These are phyloP conservation scores for Malurus melanocephalus DNA, from an alignment of 2,113 vertebrate species.

Conservation along the genomic window DNA sequence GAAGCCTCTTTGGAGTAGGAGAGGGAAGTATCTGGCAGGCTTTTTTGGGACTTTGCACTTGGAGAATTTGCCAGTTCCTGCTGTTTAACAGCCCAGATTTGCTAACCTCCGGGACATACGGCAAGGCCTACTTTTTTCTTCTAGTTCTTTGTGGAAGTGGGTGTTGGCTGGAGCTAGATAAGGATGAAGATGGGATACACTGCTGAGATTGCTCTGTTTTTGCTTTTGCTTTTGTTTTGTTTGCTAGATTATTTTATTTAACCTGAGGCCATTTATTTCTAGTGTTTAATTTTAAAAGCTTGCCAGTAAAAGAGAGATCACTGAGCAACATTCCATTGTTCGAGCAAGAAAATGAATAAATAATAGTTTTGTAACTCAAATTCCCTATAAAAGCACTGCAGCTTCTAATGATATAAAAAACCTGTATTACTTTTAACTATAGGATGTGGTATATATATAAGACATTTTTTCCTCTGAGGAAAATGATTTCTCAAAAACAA, in stretches of 20 bases:
- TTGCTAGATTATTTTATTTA: constrained; percentile 21
- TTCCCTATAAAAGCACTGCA: background rate
- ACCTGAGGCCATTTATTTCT: background rate
- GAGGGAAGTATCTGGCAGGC: constrained; percentile 27
- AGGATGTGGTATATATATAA: background rate
- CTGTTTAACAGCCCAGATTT: constrained; percentile 49
- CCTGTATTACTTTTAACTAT: background rate
- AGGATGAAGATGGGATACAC: background rate
- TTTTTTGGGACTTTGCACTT: background rate
- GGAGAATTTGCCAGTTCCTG: constrained; percentile 27
- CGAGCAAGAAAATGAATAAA: constrained; percentile 9
- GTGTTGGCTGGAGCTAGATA: constrained; percentile 35
- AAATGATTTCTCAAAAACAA: background rate
- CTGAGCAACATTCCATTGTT: background rate
- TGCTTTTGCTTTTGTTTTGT: constrained; percentile 48
- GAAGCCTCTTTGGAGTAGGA: background rate
- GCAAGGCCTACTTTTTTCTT: constrained; percentile 20
- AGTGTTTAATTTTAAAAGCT: constrained; percentile 6
- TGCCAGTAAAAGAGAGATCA: background rate
- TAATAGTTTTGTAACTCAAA: background rate
- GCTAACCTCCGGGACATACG: background rate
- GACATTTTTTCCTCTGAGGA: background rate
- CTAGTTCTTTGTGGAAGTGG: constrained; percentile 29
- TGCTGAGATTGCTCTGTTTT: background rate
- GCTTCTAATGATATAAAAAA: background rate